phyloP scores from a whole-genome alignment of 2,888 invertebrate genomes.

The Cephonodes hylas region DNA sequence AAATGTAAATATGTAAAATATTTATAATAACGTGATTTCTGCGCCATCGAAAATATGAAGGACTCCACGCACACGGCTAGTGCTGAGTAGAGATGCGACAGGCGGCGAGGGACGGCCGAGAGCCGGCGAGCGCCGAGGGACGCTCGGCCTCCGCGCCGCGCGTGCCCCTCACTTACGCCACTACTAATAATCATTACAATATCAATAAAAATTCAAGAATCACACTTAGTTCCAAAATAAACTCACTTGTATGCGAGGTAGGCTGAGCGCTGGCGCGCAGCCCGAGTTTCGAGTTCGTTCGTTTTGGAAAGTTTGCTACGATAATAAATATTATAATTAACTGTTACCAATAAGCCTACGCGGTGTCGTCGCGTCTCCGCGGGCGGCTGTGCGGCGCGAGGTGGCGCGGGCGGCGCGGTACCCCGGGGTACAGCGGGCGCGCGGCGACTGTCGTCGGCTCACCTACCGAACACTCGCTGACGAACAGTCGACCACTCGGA shows the following conservation, averaged over 20 bases:
- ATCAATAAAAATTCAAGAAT: slow-evolving; percentile 85
- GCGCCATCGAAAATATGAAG: slow-evolving; percentile 78
- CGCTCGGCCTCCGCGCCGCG: slow-evolving; percentile 55
- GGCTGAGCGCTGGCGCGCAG: slow-evolving; percentile 81
- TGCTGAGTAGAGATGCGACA: slow-evolving; percentile 54
- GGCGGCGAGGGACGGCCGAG: slow-evolving; percentile 24
- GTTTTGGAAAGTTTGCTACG: slow-evolving; percentile 82
- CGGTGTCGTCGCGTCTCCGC: slow-evolving; percentile 75
- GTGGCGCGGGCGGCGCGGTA: slow-evolving; percentile 9
- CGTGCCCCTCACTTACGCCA: slow-evolving; percentile 74
- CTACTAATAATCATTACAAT: slow-evolving; percentile 81
- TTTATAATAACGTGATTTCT: slow-evolving; percentile 76
- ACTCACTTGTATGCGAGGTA: slow-evolving; percentile 89
- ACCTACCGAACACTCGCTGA: too few species aligned
- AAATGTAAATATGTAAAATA: slow-evolving; percentile 81
- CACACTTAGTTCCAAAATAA: slow-evolving; percentile 89
- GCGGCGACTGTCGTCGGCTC: not conserved
- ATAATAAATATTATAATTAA: slow-evolving; percentile 81
- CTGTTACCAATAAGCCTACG: slow-evolving; percentile 80
- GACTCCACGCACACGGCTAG: slow-evolving; percentile 77
- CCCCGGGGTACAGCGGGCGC: slow-evolving; percentile 21
- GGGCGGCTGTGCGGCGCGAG: slow-evolving; percentile 52
- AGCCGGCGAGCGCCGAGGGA: slow-evolving; percentile 15
- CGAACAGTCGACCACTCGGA: not conserved
- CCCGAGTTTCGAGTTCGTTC: slow-evolving; percentile 83